Percentiles rank a stretch among this genome's conserved stretches.
phyloP scores from a whole-genome alignment of 2,113 vertebrate species.

The Phrynosoma blainvillii region DNA sequence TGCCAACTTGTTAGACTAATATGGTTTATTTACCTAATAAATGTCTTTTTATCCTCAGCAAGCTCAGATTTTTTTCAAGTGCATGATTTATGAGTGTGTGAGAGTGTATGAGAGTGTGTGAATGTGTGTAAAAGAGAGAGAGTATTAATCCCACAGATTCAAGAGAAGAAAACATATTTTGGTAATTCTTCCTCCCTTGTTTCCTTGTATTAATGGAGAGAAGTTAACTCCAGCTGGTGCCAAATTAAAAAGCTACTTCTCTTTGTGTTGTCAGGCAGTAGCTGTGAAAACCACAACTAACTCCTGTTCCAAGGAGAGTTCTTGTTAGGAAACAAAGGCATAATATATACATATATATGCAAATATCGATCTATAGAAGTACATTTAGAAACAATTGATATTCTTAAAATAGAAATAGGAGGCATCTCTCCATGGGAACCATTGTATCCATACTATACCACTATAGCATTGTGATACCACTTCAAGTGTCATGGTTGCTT shows the following conservation, averaged over 20 bases:
- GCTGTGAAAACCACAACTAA: not conserved
- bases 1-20: not conserved
- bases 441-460: no score
- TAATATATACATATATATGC: no score
- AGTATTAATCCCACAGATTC: not conserved
- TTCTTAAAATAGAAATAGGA: no score
- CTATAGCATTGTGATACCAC: no score
- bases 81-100: not conserved
- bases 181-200: not conserved
- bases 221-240: not conserved
- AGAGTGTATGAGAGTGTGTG: not conserved
- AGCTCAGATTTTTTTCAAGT: constrained; percentile 4
- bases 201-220: not conserved
- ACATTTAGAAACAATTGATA: no score
- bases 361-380: no score
- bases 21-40: constrained; percentile 3
- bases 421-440: no score
- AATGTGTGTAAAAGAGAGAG: not conserved
- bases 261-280: not conserved
- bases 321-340: no score
- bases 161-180: not conserved
- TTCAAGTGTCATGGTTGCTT: no score
- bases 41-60: not conserved
- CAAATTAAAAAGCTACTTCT: not conserved
- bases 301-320: not conserved